Percentiles rank a stretch among this genome's conserved stretches.
These are phyloP conservation scores for Trochalopteron elliotii DNA, from an alignment of 2,113 vertebrate genomes.

Conservation along the genomic window DNA sequence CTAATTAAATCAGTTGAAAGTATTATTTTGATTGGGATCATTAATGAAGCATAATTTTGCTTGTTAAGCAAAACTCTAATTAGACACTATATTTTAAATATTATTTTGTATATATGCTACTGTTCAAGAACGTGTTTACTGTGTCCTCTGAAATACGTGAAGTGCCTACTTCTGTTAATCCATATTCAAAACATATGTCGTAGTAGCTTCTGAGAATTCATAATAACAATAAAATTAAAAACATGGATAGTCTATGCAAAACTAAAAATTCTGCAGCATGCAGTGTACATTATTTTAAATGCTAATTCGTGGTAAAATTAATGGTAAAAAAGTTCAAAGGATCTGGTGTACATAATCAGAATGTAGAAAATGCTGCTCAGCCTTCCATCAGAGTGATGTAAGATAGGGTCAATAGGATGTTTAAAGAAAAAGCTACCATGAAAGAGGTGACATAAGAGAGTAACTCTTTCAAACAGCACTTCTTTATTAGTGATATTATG, in stretches of 20 bases:
- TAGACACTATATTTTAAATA: neutral
- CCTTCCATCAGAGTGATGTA: neutral
- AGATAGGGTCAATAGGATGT: neutral
- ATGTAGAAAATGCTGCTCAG: neutral
- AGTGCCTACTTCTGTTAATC: neutral
- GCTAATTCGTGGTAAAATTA: neutral
- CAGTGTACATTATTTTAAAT: neutral
- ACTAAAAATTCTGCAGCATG: neutral
- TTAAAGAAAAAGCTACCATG: neutral
- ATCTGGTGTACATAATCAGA: neutral
- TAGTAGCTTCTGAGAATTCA: neutral
- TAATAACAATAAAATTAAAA: neutral
- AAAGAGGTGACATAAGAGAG: neutral
- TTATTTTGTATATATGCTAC: neutral
- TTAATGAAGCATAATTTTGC: neutral
- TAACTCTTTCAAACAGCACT: neutral
- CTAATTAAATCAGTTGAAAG: neutral
- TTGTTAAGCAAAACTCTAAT: conserved; percentile 3
- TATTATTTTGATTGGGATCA: neutral
- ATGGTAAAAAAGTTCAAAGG: neutral
- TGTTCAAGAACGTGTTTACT: neutral
- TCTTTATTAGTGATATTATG: neutral
- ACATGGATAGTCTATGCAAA: neutral
- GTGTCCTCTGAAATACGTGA: neutral
- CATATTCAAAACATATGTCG: neutral